These are phyloP conservation scores for Anthophora plumipes DNA, from an alignment of 2,888 invertebrate species.

Conservation along the genomic window DNA sequence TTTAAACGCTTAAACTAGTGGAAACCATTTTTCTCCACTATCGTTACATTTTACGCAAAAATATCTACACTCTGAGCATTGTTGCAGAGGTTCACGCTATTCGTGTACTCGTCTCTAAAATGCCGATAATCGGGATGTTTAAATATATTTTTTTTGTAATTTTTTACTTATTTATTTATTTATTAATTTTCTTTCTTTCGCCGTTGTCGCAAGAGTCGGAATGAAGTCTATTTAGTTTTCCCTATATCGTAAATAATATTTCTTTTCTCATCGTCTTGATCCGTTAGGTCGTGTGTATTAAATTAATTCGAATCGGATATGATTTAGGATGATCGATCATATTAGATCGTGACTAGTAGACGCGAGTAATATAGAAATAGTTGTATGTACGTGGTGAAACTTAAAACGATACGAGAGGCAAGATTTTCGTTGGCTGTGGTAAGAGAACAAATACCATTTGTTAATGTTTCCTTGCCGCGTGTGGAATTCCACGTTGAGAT, in stretches of 20 bases:
- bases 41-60: slow-evolving; percentile 18
- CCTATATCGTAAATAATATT: neutral
- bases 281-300: slow-evolving; percentile 13
- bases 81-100: neutral
- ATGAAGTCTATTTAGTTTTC: neutral
- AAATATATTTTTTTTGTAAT: too few species aligned
- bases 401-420: neutral
- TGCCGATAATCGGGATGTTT: slow-evolving; percentile 3
- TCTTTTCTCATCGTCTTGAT: neutral
- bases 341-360: slow-evolving; percentile 1
- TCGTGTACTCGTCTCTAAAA: slow-evolving; percentile 9
- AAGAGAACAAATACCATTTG: slow-evolving; percentile 11
- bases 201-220: neutral
- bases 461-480: neutral
- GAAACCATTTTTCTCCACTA: too few species aligned
- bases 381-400: neutral
- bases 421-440: slow-evolving; percentile 40
- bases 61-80: slow-evolving; percentile 34
- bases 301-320: slow-evolving; percentile 21
- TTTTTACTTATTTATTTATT: too few species aligned
- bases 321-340: slow-evolving; percentile 2
- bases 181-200: too few species aligned
- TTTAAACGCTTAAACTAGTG: too few species aligned
- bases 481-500: slow-evolving; percentile 7
- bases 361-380: neutral